Conservation (phyloP, 2,888 invertebrate genomes). For the Nomada ferruginata region DNA sequence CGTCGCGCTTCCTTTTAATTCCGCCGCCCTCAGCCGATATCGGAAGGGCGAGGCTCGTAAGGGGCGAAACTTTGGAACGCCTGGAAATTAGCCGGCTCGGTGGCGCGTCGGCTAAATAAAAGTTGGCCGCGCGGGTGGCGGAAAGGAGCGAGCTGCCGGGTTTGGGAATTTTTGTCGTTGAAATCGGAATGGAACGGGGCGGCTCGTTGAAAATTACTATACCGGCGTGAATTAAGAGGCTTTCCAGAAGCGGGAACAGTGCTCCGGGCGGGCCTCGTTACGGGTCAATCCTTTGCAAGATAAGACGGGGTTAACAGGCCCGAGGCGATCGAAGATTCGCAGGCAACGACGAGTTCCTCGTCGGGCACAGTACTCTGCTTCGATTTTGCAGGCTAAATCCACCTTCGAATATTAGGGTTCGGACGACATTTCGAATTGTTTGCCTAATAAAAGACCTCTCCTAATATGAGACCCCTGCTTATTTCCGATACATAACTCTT, state of each 20-base stretch:
- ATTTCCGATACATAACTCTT: too few relatives aligned
- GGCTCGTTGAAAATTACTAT: conserved; percentile 28
- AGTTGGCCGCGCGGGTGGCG: neutral
- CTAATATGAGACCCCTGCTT: too few relatives aligned
- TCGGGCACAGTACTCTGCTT: neutral
- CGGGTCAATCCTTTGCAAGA: conserved; percentile 14
- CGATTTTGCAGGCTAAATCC: neutral
- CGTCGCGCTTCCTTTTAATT: conserved; percentile 30
- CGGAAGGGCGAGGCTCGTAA: neutral
- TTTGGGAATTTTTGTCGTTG: neutral
- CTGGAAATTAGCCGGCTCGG: conserved; percentile 26
- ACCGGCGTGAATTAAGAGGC: conserved; percentile 24
- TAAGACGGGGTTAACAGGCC: conserved; percentile 1
- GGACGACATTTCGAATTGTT: neutral
- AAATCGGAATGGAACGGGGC: neutral
- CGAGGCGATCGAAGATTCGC: neutral
- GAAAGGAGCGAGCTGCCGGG: too few relatives aligned
- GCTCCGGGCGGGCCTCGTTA: conserved; percentile 30
- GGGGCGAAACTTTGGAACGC: conserved; percentile 20
- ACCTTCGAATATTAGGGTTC: neutral
- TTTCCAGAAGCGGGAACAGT: conserved; percentile 17
- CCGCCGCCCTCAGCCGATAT: conserved; percentile 13
- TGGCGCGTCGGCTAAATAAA: conserved; percentile 15
- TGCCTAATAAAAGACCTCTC: too few relatives aligned
- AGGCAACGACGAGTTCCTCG: conserved; percentile 5